A percentile compares a stretch with the other conserved stretches of the same genome.
These are phyloP conservation scores for Rhipidura dahli DNA, from an alignment of 2,113 vertebrate species.

Conservation along the genomic window DNA sequence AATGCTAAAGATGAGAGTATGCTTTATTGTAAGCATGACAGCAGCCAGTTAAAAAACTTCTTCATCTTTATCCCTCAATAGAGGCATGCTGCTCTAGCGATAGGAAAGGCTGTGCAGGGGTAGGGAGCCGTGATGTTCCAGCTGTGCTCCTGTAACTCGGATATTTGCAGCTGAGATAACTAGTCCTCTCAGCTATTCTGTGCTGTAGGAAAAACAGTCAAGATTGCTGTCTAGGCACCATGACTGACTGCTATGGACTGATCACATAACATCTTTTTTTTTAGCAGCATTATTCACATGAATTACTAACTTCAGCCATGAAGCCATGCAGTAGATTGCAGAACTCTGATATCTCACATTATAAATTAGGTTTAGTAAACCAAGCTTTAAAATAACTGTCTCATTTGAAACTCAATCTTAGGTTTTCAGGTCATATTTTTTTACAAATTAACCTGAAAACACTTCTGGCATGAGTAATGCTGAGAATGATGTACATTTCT, in stretches of 20 bases:
- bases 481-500: neutral
- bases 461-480: neutral
- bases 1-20: neutral
- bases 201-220: conserved; percentile 26
- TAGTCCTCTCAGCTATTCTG: conserved; percentile 12
- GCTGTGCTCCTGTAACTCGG: conserved; percentile 52
- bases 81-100: conserved; percentile 33
- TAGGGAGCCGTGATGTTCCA: conserved; percentile 24
- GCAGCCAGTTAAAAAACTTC: conserved; percentile 44
- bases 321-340: neutral
- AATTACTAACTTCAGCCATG: conserved; percentile 3
- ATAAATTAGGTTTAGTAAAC: conserved; percentile 38
- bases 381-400: neutral
- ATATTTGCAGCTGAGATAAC: conserved; percentile 56
- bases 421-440: neutral
- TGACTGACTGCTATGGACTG: neutral
- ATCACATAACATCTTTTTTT: neutral
- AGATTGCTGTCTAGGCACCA: neutral
- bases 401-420: conserved; percentile 3
- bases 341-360: conserved; percentile 1
- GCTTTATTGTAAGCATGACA: neutral
- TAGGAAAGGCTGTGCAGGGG: conserved; percentile 10
- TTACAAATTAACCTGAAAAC: neutral
- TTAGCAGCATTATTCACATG: conserved; percentile 6
- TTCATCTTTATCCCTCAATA: conserved; percentile 53